Evolutionary conservation across 2,113 vertebrate species (phyloP).

Genomic region (Brachyhypopomus occidentalis): DNA sequence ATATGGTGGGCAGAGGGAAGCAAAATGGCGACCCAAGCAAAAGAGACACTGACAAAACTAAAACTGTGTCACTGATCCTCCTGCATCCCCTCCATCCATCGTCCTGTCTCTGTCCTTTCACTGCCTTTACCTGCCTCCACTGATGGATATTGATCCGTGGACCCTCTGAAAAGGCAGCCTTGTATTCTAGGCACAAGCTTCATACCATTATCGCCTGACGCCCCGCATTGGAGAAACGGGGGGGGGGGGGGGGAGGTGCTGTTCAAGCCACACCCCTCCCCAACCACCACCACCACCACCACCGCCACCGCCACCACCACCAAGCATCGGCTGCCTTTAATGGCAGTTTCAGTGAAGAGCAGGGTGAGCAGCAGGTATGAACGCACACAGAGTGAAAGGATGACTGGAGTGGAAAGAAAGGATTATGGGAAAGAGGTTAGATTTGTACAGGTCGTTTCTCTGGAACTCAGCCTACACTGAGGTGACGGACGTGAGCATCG

Average conservation of each 20-base stretch:
- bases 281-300: conserved; percentile 19
- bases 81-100: not conserved
- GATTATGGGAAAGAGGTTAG: conserved; percentile 2
- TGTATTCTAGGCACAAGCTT: conserved; percentile 36
- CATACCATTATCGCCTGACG: conserved; percentile 25
- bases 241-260: not conserved
- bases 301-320: not conserved
- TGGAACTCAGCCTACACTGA: not conserved
- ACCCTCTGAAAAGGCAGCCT: conserved; percentile 14
- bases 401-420: not conserved
- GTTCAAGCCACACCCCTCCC: not conserved
- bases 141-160: conserved; percentile 41
- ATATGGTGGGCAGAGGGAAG: not conserved
- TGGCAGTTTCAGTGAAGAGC: conserved; percentile 14
- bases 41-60: conserved; percentile 7
- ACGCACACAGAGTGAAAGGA: not conserved
- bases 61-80: not conserved
- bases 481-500: not conserved
- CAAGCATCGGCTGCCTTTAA: conserved; percentile 35
- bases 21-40: not conserved
- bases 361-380: not conserved
- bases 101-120: conserved; percentile 13
- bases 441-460: conserved; percentile 24
- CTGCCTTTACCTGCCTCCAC: conserved; percentile 6
- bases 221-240: conserved; percentile 1